phyloP scores from a whole-genome alignment of 2,888 invertebrate species.

The Pyrochroa serraticornis region DNA sequence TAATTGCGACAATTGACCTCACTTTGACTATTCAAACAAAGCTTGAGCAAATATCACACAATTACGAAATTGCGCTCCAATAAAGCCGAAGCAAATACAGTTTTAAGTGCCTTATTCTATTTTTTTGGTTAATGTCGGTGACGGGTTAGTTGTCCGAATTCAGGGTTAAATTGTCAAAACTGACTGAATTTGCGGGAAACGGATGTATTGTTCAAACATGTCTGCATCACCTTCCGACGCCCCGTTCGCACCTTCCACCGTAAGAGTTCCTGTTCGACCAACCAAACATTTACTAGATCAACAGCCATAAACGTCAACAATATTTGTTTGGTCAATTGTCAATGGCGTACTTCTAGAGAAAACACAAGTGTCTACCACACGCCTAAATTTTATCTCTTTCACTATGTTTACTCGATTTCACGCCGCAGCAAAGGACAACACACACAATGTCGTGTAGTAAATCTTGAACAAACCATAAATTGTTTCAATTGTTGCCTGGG shows the following conservation, averaged over 20 bases:
- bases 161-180: too few species aligned
- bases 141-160: neutral
- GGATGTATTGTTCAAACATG: conserved; percentile 51
- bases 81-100: too few species aligned
- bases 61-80: too few species aligned
- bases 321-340: conserved; percentile 12
- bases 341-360: neutral
- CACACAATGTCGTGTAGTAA: conserved; percentile 8
- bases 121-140: neutral
- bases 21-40: too few species aligned
- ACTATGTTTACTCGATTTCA: conserved; percentile 5
- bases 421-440: neutral
- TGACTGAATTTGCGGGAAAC: conserved; percentile 41
- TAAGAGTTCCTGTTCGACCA: conserved; percentile 24
- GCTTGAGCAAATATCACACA: too few species aligned
- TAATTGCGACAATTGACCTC: too few species aligned
- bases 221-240: conserved; percentile 45
- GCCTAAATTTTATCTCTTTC: conserved; percentile 20
- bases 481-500: conserved; percentile 34
- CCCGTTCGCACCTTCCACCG: conserved; percentile 41
- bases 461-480: conserved; percentile 17
- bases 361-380: conserved; percentile 11
- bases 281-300: conserved; percentile 14
- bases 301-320: neutral
- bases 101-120: neutral